These are phyloP conservation scores for Bellardia bayeri DNA, from an alignment of 2,888 invertebrate species.

Conservation along the genomic window DNA sequence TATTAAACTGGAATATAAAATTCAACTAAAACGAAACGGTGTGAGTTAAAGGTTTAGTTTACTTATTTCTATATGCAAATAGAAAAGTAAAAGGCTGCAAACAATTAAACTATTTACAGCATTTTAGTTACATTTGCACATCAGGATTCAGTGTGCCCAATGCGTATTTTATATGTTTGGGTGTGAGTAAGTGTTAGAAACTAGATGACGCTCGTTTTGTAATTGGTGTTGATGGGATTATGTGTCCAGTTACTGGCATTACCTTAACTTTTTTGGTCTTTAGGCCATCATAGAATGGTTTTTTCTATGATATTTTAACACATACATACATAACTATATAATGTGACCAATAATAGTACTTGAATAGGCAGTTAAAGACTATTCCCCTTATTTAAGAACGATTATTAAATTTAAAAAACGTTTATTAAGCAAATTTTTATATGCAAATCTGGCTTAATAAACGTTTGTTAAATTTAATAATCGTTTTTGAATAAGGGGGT, in stretches of 20 bases:
- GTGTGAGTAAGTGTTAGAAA: neutral
- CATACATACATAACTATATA: too few species aligned
- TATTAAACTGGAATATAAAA: neutral
- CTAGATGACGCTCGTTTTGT: neutral
- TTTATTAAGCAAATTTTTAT: too few species aligned
- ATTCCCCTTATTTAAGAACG: too few species aligned
- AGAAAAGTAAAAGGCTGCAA: neutral
- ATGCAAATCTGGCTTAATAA: too few species aligned
- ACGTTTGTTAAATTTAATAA: too few species aligned
- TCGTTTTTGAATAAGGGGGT: too few species aligned
- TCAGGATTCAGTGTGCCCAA: neutral
- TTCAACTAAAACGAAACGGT: neutral
- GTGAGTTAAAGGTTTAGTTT: neutral
- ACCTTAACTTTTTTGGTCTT: neutral
- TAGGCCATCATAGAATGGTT: constrained; percentile 1
- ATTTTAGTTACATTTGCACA: neutral
- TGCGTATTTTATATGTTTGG: neutral
- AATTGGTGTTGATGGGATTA: neutral
- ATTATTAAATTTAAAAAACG: too few species aligned
- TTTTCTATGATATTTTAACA: neutral
- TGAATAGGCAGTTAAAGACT: too few species aligned
- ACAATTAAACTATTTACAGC: neutral
- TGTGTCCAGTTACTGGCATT: neutral
- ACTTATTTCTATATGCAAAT: constrained; percentile 13
- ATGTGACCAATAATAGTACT: too few species aligned